Percentiles rank a stretch among this genome's conserved stretches.
Evolutionary conservation across 2,888 invertebrate genomes (phyloP).

Genomic region (Graphium colonna): DNA sequence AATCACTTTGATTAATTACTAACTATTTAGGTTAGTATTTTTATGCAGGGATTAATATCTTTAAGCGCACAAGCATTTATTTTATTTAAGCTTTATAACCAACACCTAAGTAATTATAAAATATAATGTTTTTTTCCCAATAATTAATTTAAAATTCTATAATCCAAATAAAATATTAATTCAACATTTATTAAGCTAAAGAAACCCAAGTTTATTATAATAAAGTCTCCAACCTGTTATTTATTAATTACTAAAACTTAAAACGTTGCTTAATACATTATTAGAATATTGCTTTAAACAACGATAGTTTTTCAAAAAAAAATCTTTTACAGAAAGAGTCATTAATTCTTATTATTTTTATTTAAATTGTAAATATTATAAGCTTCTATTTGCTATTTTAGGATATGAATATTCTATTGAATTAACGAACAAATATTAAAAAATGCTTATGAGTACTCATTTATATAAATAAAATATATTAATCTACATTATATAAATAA

Average conservation of each 20-base stretch:
- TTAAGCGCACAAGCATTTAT: slow-evolving; percentile 60
- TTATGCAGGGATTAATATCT: slow-evolving; percentile 57
- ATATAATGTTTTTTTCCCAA: too few species aligned
- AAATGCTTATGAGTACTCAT: too few species aligned
- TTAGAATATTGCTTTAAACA: slow-evolving; percentile 2
- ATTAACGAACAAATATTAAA: too few species aligned
- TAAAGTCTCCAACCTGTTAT: too few species aligned
- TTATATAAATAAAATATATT: too few species aligned
- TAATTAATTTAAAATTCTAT: too few species aligned
- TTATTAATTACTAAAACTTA: background rate
- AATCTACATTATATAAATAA: background rate
- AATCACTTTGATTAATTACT: background rate
- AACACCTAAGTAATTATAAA: too few species aligned
- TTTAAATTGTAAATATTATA: slow-evolving; percentile 4
- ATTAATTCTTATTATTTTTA: background rate
- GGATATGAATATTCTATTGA: too few species aligned
- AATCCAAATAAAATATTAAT: too few species aligned
- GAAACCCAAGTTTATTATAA: too few species aligned
- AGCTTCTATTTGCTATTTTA: slow-evolving; percentile 2
- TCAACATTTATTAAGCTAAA: too few species aligned
- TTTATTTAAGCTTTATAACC: slow-evolving; percentile 27
- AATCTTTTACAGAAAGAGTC: background rate
- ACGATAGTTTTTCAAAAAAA: background rate
- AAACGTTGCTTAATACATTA: background rate
- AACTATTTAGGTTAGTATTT: slow-evolving; percentile 34